Evolutionary conservation across 2,888 invertebrate genomes (phyloP).

Genomic region (Yponomeuta malinellus): DNA sequence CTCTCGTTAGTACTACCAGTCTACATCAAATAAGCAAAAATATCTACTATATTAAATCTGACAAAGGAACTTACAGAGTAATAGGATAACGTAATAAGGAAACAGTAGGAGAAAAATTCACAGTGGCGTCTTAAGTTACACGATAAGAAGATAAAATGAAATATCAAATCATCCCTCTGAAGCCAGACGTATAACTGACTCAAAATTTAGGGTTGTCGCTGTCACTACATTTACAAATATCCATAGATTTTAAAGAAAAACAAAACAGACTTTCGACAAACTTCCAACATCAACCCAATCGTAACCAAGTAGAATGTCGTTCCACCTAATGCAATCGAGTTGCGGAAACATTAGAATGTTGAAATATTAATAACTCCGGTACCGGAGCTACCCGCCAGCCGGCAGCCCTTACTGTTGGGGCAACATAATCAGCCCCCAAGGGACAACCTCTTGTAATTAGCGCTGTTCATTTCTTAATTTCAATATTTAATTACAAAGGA

Average conservation of each 20-base stretch:
- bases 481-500: constrained; percentile 78
- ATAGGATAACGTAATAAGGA: constrained; percentile 18
- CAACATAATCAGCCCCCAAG: constrained; percentile 70
- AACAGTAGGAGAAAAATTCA: constrained; percentile 13
- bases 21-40: not conserved
- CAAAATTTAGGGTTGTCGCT: constrained; percentile 8
- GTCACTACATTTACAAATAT: not conserved
- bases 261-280: too few species aligned
- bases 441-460: constrained; percentile 76
- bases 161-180: constrained; percentile 16
- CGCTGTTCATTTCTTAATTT: constrained; percentile 78
- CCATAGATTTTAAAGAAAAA: too few species aligned
- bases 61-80: constrained; percentile 11
- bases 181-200: constrained; percentile 6
- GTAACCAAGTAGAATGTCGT: constrained; percentile 12
- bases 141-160: constrained; percentile 20
- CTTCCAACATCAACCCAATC: too few species aligned
- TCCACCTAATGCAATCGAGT: constrained; percentile 19
- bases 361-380: constrained; percentile 67
- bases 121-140: constrained; percentile 15
- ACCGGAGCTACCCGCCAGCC: constrained; percentile 44
- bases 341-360: constrained; percentile 48
- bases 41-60: constrained; percentile 10
- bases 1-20: not conserved
- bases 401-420: constrained; percentile 65